Evolutionary conservation across 2,113 vertebrate species (phyloP), one percentile per base, ranked within the genome.

Genomic region (Etia nguti): DNA sequence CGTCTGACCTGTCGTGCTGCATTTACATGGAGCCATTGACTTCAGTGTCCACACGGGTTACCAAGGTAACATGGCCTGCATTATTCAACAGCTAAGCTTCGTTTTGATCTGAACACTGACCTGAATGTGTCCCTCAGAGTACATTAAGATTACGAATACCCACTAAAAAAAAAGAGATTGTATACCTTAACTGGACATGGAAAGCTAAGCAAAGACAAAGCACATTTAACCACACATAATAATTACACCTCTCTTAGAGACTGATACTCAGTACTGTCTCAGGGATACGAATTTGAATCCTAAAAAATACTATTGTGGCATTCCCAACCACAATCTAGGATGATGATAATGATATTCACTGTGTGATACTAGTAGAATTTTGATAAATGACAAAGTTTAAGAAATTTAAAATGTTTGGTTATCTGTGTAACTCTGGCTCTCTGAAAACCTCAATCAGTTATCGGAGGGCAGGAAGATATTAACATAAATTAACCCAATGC

Each of bases 1-100:
- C 87, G 84, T 90, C 88, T 90, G 92, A 93, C 90, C 90, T 89
- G 92, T 91, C 91, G 91, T 79, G 83, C 79, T 73, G 83, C 86
- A 92, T 95, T 94, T 93, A 94, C 90, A 93, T 88, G 57, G 31
- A 89, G 87, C 87, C 88, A 86, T 81, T 88, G 90, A 92, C 89
- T 92, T 86, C 54, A 26, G 85, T 92, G 94, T 90, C 91, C 80
- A 81, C 34, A 91, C 38, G 36, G 89, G 89, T 95, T 95, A 94
- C 93, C 93, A 89, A 87, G 93, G 93, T 91, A 95, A 94, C 95
- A 68, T 81, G 85, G 81, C 46, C 84, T 95, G 90, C 93, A 96
- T 95, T 92, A 95, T 95, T 95, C 92, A 95, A 88, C 84, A 84
- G 85, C 81, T 82, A 55, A 89, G 89, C 81, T 83, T 87, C 83